Evolutionary conservation across 2,113 vertebrate genomes (phyloP), one percentile per base, ranked within the genome.

Genomic region (Willisornis vidua): DNA sequence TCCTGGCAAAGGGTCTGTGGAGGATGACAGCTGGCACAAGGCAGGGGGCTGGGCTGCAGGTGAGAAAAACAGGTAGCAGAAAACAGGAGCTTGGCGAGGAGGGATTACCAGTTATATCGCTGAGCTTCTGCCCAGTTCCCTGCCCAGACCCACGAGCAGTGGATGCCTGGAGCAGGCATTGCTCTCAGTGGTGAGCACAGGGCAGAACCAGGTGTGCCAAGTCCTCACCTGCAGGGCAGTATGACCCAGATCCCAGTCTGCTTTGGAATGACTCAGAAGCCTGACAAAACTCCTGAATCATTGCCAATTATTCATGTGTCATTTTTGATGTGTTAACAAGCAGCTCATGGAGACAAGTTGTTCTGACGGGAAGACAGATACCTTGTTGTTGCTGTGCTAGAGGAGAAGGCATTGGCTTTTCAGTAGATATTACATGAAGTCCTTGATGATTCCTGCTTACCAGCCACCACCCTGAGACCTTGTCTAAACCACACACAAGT

Each of bases 111-210:
- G 80, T 67, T 4, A 4, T 3, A 1, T 3, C 7, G 8, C 49
- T 20, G 59, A 65, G 61, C 26, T 4, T 1, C 90, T 62, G 68
- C 19, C 46, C 46, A 2, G 0, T 16, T 67, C 29, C 61, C 43
- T 0, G 1, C 48, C 29, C 4, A 1, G n/a, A 41, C 8, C 31
- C 7, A 0, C 4, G 22, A 29, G 76, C 55, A 17, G 61, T 7
- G 1, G 23, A 39, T 37, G 41, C 57, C 65, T 2, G 0, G 24
- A 61, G 59, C 41, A 17, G 23, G 48, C 0, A 1, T 8, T 18
- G 35, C 24, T 71, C 7, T 11, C 70, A 3, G 14, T 1, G 0
- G 7, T 1, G 7, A 39, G 35, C 20, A 1, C 0, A 0, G 85
- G n/a, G 19, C 67, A 76, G n/a, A 57, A 4, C 66, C 45, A n/a